Evolutionary conservation across 1,140 invertebrate genomes (phyloP).

Genomic region (Drosophila melanogaster): DNA sequence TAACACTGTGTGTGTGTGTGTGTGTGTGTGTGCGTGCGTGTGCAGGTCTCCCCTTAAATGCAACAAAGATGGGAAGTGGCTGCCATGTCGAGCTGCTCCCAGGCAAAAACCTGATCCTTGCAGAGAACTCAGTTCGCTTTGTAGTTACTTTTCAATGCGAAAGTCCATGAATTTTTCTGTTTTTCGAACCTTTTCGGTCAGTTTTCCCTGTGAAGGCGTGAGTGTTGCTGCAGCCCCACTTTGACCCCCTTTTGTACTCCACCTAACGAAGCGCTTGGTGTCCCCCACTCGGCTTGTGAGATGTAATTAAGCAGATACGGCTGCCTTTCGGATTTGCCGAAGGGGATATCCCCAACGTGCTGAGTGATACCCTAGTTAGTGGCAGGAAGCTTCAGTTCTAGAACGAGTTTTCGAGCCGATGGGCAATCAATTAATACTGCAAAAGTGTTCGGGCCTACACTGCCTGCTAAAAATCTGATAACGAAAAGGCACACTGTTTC

Average conservation of each 20-base stretch:
- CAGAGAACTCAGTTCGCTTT: conserved; percentile 36
- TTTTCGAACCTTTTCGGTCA: conserved; percentile 16
- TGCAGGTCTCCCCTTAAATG: conserved; percentile 46
- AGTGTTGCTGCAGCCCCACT: neutral
- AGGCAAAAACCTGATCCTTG: conserved; percentile 63
- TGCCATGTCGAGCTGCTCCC: conserved; percentile 19
- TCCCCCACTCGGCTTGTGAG: neutral
- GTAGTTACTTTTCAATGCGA: neutral
- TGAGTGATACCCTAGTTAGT: conserved; percentile 19
- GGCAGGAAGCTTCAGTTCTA: conserved; percentile 21
- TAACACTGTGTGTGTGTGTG: neutral
- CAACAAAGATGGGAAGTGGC: conserved; percentile 33
- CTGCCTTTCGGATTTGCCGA: neutral
- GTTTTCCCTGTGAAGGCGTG: conserved; percentile 3
- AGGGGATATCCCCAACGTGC: conserved; percentile 12
- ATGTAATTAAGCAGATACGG: conserved; percentile 22
- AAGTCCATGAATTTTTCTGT: conserved; percentile 20
- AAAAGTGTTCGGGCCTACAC: conserved; percentile 1
- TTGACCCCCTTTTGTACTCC: conserved; percentile 16
- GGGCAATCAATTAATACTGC: conserved; percentile 23
- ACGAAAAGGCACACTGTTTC: no score
- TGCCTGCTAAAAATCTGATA: neutral
- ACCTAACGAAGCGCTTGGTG: neutral
- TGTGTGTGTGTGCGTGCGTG: conserved; percentile 31
- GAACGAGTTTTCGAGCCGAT: conserved; percentile 31